phyloP scores from a whole-genome alignment of 2,888 invertebrate genomes.

The Caenorhabditis japonica region DNA sequence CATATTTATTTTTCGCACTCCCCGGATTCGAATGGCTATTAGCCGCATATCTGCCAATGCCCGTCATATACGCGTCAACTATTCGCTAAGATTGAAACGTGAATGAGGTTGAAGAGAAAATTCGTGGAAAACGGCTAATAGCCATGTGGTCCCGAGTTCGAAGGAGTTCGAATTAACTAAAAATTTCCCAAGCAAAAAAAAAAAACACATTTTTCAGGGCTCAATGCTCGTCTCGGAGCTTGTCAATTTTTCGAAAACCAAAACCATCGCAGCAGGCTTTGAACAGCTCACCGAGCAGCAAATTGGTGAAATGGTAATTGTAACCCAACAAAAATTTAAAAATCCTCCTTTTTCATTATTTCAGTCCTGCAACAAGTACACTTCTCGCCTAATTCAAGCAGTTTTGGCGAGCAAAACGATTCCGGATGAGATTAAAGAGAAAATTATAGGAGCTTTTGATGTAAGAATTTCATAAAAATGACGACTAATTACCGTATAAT shows the following conservation, averaged over 20 bases:
- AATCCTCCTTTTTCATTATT: conserved; percentile 1
- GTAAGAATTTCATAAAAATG: conserved; percentile 16
- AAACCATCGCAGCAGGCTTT: conserved; percentile 49
- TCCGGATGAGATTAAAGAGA: conserved; percentile 42
- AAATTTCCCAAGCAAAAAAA: no score
- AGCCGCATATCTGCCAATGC: no score
- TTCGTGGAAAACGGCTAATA: no score
- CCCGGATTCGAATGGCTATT: no score
- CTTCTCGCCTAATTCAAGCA: conserved; percentile 51
- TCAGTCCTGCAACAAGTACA: conserved; percentile 50
- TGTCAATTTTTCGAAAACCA: conserved; percentile 52
- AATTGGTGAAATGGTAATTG: conserved; percentile 51
- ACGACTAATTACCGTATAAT: neutral
- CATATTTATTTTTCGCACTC: no score
- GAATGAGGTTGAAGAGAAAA: no score
- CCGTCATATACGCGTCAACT: no score
- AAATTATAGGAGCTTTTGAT: conserved; percentile 49
- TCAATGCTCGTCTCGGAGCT: conserved; percentile 44
- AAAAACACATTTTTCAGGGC: conserved; percentile 47
- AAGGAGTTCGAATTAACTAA: no score
- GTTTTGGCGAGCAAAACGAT: conserved; percentile 44
- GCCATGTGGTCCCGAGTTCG: no score
- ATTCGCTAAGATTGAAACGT: no score
- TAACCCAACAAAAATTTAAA: no score
- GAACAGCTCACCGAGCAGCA: conserved; percentile 28